Conservation (phyloP, 2,888 invertebrate genomes). For the Coremacera marginata region DNA sequence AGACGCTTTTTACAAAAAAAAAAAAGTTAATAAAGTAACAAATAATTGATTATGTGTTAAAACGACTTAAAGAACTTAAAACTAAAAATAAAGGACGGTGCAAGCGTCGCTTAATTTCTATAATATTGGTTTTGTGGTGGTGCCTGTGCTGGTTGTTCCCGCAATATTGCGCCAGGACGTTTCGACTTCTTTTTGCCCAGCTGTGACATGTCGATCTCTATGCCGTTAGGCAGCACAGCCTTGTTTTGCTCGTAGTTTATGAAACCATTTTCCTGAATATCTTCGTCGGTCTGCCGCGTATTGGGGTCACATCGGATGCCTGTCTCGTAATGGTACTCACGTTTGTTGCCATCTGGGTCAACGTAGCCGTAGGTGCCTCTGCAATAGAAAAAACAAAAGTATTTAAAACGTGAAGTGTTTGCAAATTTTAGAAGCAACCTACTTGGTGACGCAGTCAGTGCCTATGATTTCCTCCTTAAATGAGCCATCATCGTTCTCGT, state of each 20-base stretch:
- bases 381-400: constrained; percentile 42
- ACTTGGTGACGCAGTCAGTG: constrained; percentile 78
- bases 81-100: background rate
- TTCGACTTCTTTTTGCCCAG: constrained; percentile 79
- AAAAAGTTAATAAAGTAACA: constrained; percentile 19
- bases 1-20: constrained; percentile 24
- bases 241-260: constrained; percentile 82
- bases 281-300: constrained; percentile 70
- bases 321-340: constrained; percentile 86
- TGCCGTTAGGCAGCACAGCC: constrained; percentile 79
- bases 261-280: constrained; percentile 74
- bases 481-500: constrained; percentile 88
- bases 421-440: constrained; percentile 43
- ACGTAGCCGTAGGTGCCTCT: constrained; percentile 87
- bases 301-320: constrained; percentile 76
- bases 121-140: constrained; percentile 31
- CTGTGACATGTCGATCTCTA: constrained; percentile 77
- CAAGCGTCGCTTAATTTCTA: constrained; percentile 58
- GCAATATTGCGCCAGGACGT: constrained; percentile 71
- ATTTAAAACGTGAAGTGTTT: background rate
- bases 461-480: constrained; percentile 89
- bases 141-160: constrained; percentile 17
- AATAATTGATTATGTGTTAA: constrained; percentile 9
- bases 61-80: constrained; percentile 19
- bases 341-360: constrained; percentile 84